Evolutionary conservation across 2,888 invertebrate species (phyloP).

Genomic region (Acleris sparsana): DNA sequence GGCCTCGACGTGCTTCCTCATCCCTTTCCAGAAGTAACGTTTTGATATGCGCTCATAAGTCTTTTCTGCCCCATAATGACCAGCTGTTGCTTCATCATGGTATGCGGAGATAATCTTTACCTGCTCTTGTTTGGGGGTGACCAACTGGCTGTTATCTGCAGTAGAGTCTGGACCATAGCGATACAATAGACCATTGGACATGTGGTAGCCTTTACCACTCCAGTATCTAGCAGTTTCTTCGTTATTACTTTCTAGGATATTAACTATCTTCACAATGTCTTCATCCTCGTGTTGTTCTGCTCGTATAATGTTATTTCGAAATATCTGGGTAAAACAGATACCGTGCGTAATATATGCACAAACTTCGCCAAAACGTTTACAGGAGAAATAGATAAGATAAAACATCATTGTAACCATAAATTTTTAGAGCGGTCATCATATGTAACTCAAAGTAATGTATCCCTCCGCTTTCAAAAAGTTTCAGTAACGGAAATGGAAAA

Average conservation of each 20-base stretch:
- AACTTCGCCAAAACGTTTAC: too few species aligned
- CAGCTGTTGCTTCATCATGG: background rate
- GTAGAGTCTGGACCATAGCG: background rate
- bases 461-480: too few species aligned
- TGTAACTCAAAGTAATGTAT: too few species aligned
- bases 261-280: background rate
- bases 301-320: too few species aligned
- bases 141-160: background rate
- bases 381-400: too few species aligned
- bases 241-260: background rate
- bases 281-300: constrained; percentile 5
- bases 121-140: background rate
- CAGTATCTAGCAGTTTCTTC: constrained; percentile 4
- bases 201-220: background rate
- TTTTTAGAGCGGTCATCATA: too few species aligned
- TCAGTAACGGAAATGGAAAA: too few species aligned
- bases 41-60: constrained; percentile 4
- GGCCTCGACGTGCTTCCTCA: constrained; percentile 29
- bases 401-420: too few species aligned
- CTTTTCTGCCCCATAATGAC: constrained; percentile 4
- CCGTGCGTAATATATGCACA: too few species aligned
- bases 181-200: constrained; percentile 5
- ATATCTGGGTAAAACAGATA: too few species aligned
- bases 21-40: constrained; percentile 26
- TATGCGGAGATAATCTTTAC: background rate